Evolutionary conservation across 1,140 invertebrate genomes (phyloP), one percentile per base, ranked within the genome.

Genomic region (Sipha flava): DNA sequence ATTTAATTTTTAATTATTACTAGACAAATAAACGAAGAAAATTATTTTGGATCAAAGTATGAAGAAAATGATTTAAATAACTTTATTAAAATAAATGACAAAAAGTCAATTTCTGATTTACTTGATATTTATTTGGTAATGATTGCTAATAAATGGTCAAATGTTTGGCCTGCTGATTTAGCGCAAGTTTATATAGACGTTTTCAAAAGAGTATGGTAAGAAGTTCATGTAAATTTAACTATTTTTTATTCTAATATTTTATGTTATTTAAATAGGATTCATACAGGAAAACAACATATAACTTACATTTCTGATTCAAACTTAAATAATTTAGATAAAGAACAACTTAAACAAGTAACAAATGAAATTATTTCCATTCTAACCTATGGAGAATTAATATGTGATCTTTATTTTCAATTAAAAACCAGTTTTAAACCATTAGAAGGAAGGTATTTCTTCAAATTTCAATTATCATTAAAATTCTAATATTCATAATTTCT

Each of bases 41-140:
- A 84, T 62, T 93, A 93, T 85, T 93, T 93, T 86, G 89, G 88
- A 23, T 88, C 88, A 23, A 88, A 90, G 34, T 83, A 84, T 37
- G 92, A 93, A 87, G 86, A 84, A 64, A 84, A 84, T 18, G 91
- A 93, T 84, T 89, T 93, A 0, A 86, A 88, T 80, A 84, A 86
- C 52, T 92, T 92, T 82, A 88, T 92, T n/a, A 34, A 82, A 86
- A 85, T 43, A 86, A 88, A 84, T 86, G 40, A 81, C 5, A 57
- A 64, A 23, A 79, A 79, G 7, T 59, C 81, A 43, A 70, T 81
- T 23, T 77, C 57, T 5, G 79, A 81, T 45, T 64, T 80, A 59
- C 37, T 81, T 18, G 43, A 77, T 34, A 47, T 23, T 1, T 80
- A 43, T 79, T 31, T 80, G 34, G n/a, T 64, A 49, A 18, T 40